A percentile compares a stretch with the other conserved stretches of the same genome.
Evolutionary conservation across 1,140 invertebrate genomes (phyloP).

Genomic region (Zaprionus vittiger): DNA sequence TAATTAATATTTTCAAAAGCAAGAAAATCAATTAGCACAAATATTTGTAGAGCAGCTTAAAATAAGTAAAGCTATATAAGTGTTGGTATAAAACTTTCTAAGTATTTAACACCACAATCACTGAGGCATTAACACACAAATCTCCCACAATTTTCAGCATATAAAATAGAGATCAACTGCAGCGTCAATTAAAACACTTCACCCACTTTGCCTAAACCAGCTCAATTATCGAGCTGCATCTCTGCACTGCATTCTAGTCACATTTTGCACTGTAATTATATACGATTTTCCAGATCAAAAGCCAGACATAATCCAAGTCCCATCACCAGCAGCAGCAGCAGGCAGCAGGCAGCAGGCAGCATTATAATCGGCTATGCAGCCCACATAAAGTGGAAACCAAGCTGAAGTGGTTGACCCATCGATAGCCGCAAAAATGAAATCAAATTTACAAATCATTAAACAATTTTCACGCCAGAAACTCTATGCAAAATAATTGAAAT

Average conservation of each 20-base stretch:
- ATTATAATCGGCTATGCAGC: background rate
- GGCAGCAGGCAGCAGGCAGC: background rate
- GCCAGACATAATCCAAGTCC: constrained; percentile 7
- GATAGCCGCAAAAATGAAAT: constrained; percentile 52
- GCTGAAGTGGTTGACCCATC: constrained; percentile 29
- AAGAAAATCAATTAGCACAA: background rate
- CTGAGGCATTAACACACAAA: no score
- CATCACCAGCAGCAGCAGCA: background rate
- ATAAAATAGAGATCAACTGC: background rate
- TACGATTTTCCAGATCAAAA: constrained; percentile 13
- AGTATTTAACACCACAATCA: background rate
- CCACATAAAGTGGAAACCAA: constrained; percentile 7
- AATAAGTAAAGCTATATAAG: background rate
- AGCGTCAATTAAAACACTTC: background rate
- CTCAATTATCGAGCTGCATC: background rate
- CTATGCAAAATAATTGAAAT: constrained; percentile 32
- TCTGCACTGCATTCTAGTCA: background rate
- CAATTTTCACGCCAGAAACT: constrained; percentile 42
- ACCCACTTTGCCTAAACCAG: background rate
- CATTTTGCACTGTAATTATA: constrained; percentile 6
- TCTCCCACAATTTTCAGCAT: background rate
- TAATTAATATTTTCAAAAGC: background rate
- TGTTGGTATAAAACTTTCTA: background rate
- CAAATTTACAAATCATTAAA: constrained; percentile 65
- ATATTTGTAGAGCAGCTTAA: background rate